Base-by-base conservation (phyloP, 2,113 vertebrate species). In the Cisticola juncidis region DNA sequence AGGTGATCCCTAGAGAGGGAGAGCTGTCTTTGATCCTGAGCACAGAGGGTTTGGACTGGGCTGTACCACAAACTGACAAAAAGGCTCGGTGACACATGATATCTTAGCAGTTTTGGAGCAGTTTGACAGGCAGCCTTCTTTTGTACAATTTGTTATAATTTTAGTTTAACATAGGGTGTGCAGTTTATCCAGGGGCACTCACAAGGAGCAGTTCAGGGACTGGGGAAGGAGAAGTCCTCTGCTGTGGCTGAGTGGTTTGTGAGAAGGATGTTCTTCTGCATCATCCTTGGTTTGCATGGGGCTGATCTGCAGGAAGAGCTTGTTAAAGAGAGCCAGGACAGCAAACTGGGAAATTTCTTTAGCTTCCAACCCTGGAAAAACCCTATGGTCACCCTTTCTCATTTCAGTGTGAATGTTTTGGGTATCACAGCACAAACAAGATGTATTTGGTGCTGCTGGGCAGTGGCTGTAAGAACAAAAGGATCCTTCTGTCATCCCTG, bases 81-180 rank as follows among this genome's bases (percentile, higher is more conserved):
- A 57, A 38, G 18, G 53, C 29, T 57, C 5, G 14, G 69, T 33
- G 64, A 14, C 12, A 24, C 5, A 11, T 0, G 0, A 2, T 26
- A 21, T 9, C 19, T 24, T 12, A 23, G 31, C 19, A 20, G 14
- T 54, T 17, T 18, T 4, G 54, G 51, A 14, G 36, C 25, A 26
- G 10, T 47, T 56, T 51, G 71, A 42, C 40, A 40, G 23, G 11
- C 14, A 66, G 1, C 15, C 11, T 61, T 20, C 45, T 56, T 40
- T 31, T 5, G 36, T 31, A 36, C 13, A 66, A 36, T 48, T 47
- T 24, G 3, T 42, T 24, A 0, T 6, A 28, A 8, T 2, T 61
- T 47, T 31, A 35, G 8, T 6, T 71, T 35, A 23, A 44, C 45
- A 1, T 11, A 23, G 61, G 14, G 8, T 15, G 16, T 9, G n/a